phyloP scores from a whole-genome alignment of 2,113 vertebrate species.

The Vulpes lagopus region DNA sequence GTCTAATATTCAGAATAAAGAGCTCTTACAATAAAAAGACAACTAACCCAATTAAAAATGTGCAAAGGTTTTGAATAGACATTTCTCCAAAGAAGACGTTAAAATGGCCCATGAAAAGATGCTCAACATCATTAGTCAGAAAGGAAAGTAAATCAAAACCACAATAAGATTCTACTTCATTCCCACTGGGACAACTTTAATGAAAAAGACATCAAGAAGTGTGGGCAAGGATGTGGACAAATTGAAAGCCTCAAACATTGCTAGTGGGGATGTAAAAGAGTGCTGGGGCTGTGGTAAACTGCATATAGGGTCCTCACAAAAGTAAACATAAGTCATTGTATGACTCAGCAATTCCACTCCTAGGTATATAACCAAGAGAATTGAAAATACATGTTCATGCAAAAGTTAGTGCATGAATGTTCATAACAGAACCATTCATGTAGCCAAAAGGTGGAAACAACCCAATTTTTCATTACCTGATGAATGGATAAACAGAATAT shows the following conservation, averaged over 20 bases:
- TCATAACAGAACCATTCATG: background rate
- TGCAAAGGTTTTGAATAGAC: background rate
- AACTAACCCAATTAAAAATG: conserved; percentile 5
- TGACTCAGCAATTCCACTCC: background rate
- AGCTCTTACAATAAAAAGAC: background rate
- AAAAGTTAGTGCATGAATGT: background rate
- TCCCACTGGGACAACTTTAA: no score
- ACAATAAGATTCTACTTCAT: no score
- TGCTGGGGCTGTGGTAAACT: background rate
- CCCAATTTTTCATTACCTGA: background rate
- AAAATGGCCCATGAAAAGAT: background rate
- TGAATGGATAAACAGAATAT: background rate
- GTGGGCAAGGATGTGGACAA: background rate
- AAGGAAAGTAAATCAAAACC: background rate
- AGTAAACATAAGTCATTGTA: background rate
- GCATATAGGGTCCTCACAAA: background rate
- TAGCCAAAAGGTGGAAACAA: background rate
- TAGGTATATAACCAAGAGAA: background rate
- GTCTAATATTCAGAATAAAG: background rate
- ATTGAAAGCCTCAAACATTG: background rate
- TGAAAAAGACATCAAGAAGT: background rate
- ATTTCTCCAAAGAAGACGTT: background rate
- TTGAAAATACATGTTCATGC: background rate
- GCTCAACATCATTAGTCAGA: background rate
- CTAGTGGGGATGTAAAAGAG: background rate